phyloP scores from a whole-genome alignment of 2,113 vertebrate genomes.

The Chaetodon auriga region DNA sequence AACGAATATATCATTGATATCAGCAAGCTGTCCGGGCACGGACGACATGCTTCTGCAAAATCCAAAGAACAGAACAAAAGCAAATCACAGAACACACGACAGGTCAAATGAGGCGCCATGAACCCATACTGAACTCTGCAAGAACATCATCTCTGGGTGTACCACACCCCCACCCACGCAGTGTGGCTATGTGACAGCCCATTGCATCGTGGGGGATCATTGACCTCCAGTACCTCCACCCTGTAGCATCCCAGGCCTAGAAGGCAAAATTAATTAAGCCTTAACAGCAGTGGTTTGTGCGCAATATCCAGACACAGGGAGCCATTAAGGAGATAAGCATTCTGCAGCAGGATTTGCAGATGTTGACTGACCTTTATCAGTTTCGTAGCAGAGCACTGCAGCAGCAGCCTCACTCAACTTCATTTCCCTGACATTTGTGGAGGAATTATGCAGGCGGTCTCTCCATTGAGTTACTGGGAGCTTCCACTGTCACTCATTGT shows the following conservation, averaged over 20 bases:
- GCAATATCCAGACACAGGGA: conserved; percentile 34
- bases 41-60: conserved; percentile 21
- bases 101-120: conserved; percentile 33
- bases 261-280: conserved; percentile 56
- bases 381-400: conserved; percentile 58
- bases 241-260: conserved; percentile 36
- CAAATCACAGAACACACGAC: conserved; percentile 28
- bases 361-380: conserved; percentile 67
- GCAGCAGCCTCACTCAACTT: conserved; percentile 45
- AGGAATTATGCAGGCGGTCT: conserved; percentile 41
- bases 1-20: conserved; percentile 52
- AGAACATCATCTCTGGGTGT: conserved; percentile 12
- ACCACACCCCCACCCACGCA: conserved; percentile 19
- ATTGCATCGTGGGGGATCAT: conserved; percentile 23
- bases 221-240: conserved; percentile 9
- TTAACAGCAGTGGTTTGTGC: conserved; percentile 47
- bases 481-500: conserved; percentile 34
- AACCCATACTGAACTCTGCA: conserved; percentile 29
- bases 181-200: conserved; percentile 34
- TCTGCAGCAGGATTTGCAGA: conserved; percentile 63
- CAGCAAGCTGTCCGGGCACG: not conserved
- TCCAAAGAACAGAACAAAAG: conserved; percentile 38
- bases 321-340: conserved; percentile 72
- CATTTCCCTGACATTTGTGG: conserved; percentile 47
- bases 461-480: conserved; percentile 25